Conservation (phyloP, 2,888 invertebrate genomes). For the Tiliacea aurago region DNA sequence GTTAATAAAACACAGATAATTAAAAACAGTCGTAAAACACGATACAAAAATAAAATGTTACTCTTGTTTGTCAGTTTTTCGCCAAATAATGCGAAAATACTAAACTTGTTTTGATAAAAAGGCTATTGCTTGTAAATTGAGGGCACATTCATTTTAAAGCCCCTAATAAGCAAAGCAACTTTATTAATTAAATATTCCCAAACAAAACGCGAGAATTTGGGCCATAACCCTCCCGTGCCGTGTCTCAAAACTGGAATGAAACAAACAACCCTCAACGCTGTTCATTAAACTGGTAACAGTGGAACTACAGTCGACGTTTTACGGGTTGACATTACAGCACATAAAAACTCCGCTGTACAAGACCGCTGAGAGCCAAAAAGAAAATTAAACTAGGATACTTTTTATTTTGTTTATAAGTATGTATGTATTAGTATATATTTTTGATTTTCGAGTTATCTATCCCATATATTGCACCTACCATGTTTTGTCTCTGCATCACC, state of each 20-base stretch:
- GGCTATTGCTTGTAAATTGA: conserved; percentile 22
- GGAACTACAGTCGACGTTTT: conserved; percentile 57
- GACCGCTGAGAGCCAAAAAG: conserved; percentile 51
- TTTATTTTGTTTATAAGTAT: too few species aligned
- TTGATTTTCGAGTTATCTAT: too few species aligned
- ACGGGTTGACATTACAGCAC: conserved; percentile 54
- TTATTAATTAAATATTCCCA: conserved; percentile 61
- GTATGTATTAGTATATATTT: too few species aligned
- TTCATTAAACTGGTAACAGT: conserved; percentile 59
- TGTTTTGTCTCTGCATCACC: too few species aligned
- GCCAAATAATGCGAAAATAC: neutral
- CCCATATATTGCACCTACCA: too few species aligned
- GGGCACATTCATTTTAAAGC: conserved; percentile 35
- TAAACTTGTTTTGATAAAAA: conserved; percentile 19
- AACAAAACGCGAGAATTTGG: conserved; percentile 56
- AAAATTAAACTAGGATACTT: conserved; percentile 40
- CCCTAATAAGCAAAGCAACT: conserved; percentile 43
- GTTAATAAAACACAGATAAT: neutral
- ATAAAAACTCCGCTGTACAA: conserved; percentile 46
- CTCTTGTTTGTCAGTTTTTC: neutral
- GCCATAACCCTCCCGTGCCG: conserved; percentile 49
- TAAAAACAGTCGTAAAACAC: conserved; percentile 2
- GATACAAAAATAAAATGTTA: neutral
- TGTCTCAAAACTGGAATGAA: conserved; percentile 46
- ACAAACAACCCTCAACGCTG: conserved; percentile 55